Base-by-base conservation (phyloP, 2,888 invertebrate genomes). In the Zaprionus bogoriensis region DNA sequence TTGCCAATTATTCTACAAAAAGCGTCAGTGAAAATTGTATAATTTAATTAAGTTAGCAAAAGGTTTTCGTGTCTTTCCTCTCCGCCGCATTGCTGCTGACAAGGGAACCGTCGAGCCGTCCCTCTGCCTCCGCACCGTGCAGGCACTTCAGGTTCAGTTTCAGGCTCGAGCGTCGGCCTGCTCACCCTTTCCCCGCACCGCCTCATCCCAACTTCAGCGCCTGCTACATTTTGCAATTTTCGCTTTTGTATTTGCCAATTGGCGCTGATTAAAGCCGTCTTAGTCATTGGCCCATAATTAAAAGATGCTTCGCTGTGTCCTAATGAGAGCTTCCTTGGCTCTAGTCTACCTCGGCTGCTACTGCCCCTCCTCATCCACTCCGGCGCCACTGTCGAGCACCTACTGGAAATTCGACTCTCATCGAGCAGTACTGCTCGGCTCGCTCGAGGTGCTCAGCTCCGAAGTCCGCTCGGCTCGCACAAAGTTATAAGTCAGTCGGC, bases 21-120 rank as follows among this genome's bases (percentile, higher is more conserved):
- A 84, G 79, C 72, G 80, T 60, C 80, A 79, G 67, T 73, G 82
- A 79, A 85, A 78, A 84, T 81, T 67, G 73, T 79, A 70, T 84
- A 82, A 82, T 84, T 85, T 85, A 82, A 82, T 82, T 82, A 82
- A 82, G 77, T 79, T 82, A 79, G 82, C 77, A 81, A 80, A 81
- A 79, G 81, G 82, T 78, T 81, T 84, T 72, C 22, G 41, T 22
- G 20, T 22, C 22, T 20, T 10, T 22, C 20, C 72, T 53, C 44
- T 52, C 48, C 17, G 17, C 47, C 38, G 42, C 47, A n/a, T n/a
- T 53, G 36, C 17, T 38, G 30, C 10, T 10, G 10, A 27, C 32
- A 6, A 2, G 5, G 5, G 0, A 5, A 12, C 0, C 12, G 3
- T 0, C 30, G 12, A 32, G 7, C 32, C 14, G 7, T 14, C 32